A percentile compares a stretch with the other conserved stretches of the same genome.
Conservation (phyloP, 2,797 vertebrate genomes). For the Prionace glauca region DNA sequence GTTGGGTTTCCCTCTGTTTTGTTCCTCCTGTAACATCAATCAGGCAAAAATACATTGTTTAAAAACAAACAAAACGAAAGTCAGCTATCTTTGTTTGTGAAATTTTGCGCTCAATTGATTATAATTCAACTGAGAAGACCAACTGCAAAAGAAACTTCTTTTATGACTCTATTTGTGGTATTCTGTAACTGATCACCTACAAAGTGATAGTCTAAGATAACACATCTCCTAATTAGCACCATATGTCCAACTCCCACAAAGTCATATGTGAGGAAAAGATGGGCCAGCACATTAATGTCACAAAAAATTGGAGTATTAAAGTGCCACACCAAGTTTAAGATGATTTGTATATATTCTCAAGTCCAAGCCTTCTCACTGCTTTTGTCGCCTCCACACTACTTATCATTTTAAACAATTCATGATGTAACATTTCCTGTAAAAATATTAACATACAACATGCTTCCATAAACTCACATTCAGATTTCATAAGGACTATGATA, state of each 20-base stretch:
- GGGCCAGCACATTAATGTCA: neutral
- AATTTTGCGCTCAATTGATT: neutral
- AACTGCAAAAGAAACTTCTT: neutral
- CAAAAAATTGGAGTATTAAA: neutral
- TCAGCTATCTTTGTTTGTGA: neutral
- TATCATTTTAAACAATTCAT: neutral
- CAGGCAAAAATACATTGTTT: neutral
- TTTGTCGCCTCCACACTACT: neutral
- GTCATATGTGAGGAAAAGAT: neutral
- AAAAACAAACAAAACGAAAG: neutral
- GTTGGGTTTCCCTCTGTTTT: constrained; percentile 97
- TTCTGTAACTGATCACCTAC: neutral
- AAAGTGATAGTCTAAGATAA: neutral
- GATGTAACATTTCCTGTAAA: neutral
- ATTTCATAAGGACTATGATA: neutral
- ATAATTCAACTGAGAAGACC: neutral
- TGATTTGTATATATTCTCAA: neutral
- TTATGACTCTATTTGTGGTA: neutral
- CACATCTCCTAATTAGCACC: neutral
- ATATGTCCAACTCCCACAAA: neutral
- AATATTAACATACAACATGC: neutral
- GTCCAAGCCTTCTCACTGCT: neutral
- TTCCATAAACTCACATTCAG: neutral
- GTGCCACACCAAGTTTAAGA: neutral
- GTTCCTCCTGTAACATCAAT: constrained; percentile 77